phyloP scores from a whole-genome alignment of 2,797 vertebrate species.

The Catostomus latipinnis region DNA sequence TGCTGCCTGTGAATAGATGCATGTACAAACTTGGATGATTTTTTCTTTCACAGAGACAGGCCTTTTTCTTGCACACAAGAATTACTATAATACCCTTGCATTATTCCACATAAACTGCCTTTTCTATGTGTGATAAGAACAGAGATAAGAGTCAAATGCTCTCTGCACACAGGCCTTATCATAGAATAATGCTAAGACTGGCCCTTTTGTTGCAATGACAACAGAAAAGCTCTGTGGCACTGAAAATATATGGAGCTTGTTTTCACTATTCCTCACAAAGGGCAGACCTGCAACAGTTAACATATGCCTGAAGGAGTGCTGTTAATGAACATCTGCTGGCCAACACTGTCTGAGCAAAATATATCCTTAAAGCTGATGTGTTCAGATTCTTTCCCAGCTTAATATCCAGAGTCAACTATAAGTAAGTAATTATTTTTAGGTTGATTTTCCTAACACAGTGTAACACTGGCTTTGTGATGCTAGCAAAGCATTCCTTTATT shows the following conservation, averaged over 20 bases:
- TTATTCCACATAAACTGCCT: slow-evolving; percentile 8
- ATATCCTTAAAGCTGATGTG: not conserved
- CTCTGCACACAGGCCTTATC: not conserved
- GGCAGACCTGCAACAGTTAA: too few species aligned
- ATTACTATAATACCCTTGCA: not conserved
- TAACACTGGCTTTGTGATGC: too few species aligned
- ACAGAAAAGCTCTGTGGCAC: not conserved
- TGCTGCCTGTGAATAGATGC: slow-evolving; percentile 26
- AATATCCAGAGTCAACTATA: too few species aligned
- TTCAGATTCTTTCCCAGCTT: too few species aligned
- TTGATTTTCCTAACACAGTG: too few species aligned
- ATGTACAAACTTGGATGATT: slow-evolving; percentile 34
- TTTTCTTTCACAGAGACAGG: not conserved
- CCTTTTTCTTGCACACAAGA: too few species aligned
- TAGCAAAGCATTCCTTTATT: too few species aligned
- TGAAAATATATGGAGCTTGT: not conserved
- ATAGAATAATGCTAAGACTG: not conserved
- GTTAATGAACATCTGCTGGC: not conserved
- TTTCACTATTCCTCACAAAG: not conserved
- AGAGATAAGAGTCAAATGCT: slow-evolving; percentile 19
- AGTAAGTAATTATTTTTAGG: too few species aligned
- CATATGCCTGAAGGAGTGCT: not conserved
- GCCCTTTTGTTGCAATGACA: slow-evolving; percentile 1
- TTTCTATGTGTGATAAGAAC: not conserved
- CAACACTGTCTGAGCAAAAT: not conserved